Conservation (phyloP, 2,113 vertebrate species). For the Spilogale gracilis region DNA sequence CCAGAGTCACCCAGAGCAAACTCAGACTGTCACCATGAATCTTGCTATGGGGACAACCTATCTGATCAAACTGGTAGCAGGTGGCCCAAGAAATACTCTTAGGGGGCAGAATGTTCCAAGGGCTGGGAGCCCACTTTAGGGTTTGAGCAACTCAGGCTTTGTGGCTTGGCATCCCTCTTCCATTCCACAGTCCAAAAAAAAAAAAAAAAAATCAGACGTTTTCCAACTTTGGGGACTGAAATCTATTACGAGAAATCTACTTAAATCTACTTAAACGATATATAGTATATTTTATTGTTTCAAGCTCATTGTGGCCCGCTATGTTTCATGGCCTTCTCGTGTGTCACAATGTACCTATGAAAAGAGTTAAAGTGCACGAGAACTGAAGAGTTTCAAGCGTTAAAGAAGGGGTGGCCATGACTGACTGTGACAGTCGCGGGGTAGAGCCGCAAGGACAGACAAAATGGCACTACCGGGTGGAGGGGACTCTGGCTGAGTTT, state of each 20-base stretch:
- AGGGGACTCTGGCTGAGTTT: neutral
- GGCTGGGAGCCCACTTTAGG: neutral
- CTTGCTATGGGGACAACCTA: neutral
- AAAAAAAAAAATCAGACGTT: neutral
- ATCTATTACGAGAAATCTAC: neutral
- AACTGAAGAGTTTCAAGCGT: neutral
- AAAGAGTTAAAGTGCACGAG: neutral
- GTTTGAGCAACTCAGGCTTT: too few relatives aligned
- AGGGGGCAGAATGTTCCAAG: neutral
- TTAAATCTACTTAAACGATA: neutral
- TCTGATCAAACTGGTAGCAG: neutral
- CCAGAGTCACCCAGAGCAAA: neutral
- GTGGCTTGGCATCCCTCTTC: neutral
- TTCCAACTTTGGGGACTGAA: neutral
- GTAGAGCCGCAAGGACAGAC: neutral
- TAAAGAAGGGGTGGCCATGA: neutral
- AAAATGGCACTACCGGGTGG: rapidly evolving
- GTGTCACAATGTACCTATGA: neutral
- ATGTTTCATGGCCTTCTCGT: neutral
- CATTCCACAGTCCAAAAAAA: neutral
- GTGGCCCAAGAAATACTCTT: neutral
- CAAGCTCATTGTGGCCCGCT: neutral
- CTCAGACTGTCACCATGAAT: too few relatives aligned
- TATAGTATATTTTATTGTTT: neutral
- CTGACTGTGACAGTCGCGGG: too few relatives aligned